Base-by-base conservation (phyloP, 1,140 invertebrate species). In the Aplysia californica region DNA sequence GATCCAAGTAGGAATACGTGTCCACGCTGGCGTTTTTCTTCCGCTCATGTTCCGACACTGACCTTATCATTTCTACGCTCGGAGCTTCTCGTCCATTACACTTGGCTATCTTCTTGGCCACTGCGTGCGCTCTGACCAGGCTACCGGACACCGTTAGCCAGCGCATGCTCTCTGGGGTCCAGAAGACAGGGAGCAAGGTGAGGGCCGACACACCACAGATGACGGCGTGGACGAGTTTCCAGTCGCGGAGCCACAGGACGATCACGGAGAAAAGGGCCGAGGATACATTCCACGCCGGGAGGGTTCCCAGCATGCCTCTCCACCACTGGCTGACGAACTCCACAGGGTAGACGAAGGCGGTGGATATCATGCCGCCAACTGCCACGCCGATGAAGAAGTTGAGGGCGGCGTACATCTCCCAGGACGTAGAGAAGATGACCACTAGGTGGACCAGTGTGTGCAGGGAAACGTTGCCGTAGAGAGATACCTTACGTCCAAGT, bases 351-450 rank as follows among this genome's bases (percentile, higher is more conserved):
- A 36, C 18, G 33, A 5, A 18, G 23, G 4, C 26, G 10, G 35
- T 21, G 20, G 20, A 6, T 23, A 21, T 18, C 6, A 61, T 20
- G 35, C 5, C 26, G 26, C 26, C 65, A 4, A 36, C 35, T 10
- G 35, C 35, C 15, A 29, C 70, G 33, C 77, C 78, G 44, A 81
- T 76, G 26, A 80, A 20, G 33, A 80, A 69, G 23, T 78, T 26
- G 2, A 77, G 20, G 26, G 64, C 78, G 3, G 73, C 65, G 41
- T 71, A 81, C 31, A 81, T 1, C 36, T 70, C 74, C 80, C 80
- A 81, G 29, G 69, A 71, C 5, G 33, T 5, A 20, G 78, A 21
- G 20, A 79, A 69, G 0, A 33, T 65, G 36, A 36, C 70, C 3
- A 20, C 10, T 21, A 72, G 21, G 26, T 66, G n/a, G 15, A 71